Conservation (phyloP, 2,797 vertebrate species). For the Lutjanus argentimaculatus region DNA sequence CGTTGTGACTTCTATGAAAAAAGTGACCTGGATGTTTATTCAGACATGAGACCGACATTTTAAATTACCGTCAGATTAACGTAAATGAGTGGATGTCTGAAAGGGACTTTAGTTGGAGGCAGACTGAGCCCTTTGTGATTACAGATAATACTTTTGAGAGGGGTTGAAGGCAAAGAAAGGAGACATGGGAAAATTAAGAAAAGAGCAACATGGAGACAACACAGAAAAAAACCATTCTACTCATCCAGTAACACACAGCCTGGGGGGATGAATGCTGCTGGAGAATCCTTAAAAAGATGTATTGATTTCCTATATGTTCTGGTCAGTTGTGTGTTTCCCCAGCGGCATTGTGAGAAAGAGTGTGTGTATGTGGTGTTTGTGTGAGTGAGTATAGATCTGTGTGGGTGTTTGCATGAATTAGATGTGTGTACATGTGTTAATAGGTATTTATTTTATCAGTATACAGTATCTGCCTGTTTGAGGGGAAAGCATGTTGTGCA, state of each 20-base stretch:
- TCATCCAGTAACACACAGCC: not conserved
- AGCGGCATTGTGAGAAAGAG: not conserved
- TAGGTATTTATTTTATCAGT: slow-evolving; percentile 8
- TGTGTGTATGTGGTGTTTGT: not conserved
- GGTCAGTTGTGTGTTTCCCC: slow-evolving; percentile 9
- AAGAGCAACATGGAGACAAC: not conserved
- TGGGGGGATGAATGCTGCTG: slow-evolving; percentile 15
- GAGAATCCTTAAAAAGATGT: slow-evolving; percentile 26
- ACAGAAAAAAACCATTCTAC: not conserved
- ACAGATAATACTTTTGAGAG: not conserved
- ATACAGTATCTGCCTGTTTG: not conserved
- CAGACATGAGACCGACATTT: not conserved
- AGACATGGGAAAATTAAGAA: not conserved
- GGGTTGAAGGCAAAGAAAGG: not conserved
- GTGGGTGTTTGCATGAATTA: not conserved
- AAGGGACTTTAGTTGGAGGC: not conserved
- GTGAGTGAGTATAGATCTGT: not conserved
- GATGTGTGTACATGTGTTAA: not conserved
- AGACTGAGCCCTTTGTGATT: slow-evolving; percentile 1
- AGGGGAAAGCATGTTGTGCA: not conserved
- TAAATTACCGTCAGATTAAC: no score
- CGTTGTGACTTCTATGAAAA: no score
- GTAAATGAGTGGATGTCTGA: not conserved
- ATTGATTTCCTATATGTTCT: slow-evolving; percentile 49
- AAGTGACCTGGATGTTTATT: not conserved